Conservation (phyloP, 2,888 invertebrate genomes). For the Julus scanicus region DNA sequence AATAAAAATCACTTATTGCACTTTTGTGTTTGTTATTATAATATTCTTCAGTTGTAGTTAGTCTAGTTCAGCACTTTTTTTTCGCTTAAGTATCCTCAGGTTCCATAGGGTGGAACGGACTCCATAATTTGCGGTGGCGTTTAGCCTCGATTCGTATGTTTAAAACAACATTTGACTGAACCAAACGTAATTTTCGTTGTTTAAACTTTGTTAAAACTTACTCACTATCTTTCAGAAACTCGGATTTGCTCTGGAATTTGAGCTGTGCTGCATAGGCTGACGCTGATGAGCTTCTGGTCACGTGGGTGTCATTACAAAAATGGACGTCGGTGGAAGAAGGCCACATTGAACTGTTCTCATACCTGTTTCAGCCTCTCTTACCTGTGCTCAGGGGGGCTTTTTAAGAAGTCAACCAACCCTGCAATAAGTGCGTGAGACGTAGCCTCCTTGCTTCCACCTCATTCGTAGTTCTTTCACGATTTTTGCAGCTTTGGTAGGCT, state of each 20-base stretch:
- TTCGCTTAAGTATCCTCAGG: not conserved
- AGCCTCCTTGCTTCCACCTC: not conserved
- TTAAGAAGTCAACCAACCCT: slow-evolving; percentile 19
- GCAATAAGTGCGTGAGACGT: slow-evolving; percentile 19
- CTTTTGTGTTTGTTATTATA: not conserved
- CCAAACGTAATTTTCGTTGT: not conserved
- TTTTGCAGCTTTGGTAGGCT: not conserved
- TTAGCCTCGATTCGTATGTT: not conserved
- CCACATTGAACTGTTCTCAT: slow-evolving; percentile 1
- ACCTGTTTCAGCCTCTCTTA: slow-evolving; percentile 9
- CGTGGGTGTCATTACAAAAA: not conserved
- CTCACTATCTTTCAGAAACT: not conserved
- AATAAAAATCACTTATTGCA: not conserved
- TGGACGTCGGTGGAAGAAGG: not conserved
- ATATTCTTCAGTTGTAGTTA: not conserved
- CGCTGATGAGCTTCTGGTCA: not conserved
- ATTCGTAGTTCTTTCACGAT: not conserved
- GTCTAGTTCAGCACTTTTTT: not conserved
- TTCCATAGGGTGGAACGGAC: slow-evolving; percentile 11
- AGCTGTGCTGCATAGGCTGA: not conserved
- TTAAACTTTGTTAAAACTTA: not conserved
- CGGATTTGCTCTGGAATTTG: no score
- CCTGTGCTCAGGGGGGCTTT: slow-evolving; percentile 1
- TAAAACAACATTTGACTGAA: not conserved
- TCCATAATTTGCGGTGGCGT: slow-evolving; percentile 3